Evolutionary conservation across 2,113 vertebrate genomes (phyloP), one percentile per base, ranked within the genome.

Genomic region (Phylloscopus whistleri): DNA sequence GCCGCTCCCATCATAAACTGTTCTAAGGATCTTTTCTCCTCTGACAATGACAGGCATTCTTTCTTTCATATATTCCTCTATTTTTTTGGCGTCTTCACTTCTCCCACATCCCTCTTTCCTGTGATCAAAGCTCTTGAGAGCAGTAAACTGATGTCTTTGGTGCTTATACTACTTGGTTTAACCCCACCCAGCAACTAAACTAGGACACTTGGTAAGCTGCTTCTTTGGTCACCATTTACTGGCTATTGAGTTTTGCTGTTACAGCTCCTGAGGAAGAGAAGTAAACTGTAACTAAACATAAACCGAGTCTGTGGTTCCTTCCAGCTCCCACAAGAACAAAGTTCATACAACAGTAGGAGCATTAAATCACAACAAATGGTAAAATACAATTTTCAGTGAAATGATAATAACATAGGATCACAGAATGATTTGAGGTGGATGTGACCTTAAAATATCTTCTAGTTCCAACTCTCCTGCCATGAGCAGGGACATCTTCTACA

Each of bases 401-500:
- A 44, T 26, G 3, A 37, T 73, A 31, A 15, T 22, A 13, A 33
- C 43, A 13, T 16, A 48, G n/a, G 13, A 46, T 75, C 46, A 60
- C 28, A 48, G n/a, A 82, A 55, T 68, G 20, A 24, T 62, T 48
- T 68, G 53, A 44, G 24, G 27, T 53, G 39, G 19, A 82, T 41
- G 9, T 20, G 28, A 53, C n/a, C n/a, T 53, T 75, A 41, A 68
- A 60, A 53, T 14, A n/a, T 53, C 9, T 14, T 68, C n/a, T 51
- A 46, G 33, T 60, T 53, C n/a, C 24, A 46, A 16, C 20, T 68
- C 21, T 6, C n/a, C 30, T 68, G 30, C 30, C 11, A 7, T 35
- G 24, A 35, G 39, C 16, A 53, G 46, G 7, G n/a, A 41, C 62
- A 46, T 37, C 19, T 66, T 51, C 52, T 75, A 13, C 0, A 0